These are phyloP conservation scores for Pipistrellus nathusii DNA, from an alignment of 2,797 vertebrate genomes.

Conservation along the genomic window DNA sequence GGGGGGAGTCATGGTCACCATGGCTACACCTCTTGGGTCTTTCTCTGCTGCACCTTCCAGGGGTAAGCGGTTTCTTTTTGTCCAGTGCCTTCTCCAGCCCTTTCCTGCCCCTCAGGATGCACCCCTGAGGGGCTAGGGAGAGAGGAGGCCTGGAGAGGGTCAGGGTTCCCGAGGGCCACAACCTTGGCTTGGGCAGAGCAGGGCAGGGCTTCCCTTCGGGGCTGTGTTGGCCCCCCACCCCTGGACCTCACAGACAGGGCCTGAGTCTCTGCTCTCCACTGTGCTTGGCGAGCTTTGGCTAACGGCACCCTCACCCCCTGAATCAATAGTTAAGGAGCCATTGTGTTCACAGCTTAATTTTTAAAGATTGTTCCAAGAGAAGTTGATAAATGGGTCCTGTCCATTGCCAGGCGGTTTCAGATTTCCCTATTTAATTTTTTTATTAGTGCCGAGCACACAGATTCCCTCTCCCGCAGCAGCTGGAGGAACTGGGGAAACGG, in stretches of 20 bases:
- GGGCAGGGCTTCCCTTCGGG: neutral
- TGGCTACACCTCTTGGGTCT: neutral
- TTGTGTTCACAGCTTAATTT: constrained; percentile 30
- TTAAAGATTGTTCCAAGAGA: constrained; percentile 4
- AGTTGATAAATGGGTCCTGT: constrained; percentile 45
- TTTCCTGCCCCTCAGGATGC: neutral
- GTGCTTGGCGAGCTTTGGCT: neutral
- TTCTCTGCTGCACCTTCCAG: neutral
- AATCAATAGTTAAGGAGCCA: neutral
- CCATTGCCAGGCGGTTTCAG: neutral
- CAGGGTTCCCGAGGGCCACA: neutral
- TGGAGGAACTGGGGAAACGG: rapidly evolving
- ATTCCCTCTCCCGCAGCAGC: neutral
- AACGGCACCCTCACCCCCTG: neutral
- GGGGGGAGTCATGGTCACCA: neutral
- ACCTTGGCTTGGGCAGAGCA: neutral
- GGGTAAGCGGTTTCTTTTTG: neutral
- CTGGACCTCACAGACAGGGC: neutral
- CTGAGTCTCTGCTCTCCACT: neutral
- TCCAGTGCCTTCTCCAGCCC: neutral
- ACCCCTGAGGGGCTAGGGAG: neutral
- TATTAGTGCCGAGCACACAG: neutral
- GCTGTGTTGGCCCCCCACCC: neutral
- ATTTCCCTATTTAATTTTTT: neutral
- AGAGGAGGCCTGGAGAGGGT: neutral